phyloP scores from a whole-genome alignment of 2,888 invertebrate genomes.

The Athalia rosae region DNA sequence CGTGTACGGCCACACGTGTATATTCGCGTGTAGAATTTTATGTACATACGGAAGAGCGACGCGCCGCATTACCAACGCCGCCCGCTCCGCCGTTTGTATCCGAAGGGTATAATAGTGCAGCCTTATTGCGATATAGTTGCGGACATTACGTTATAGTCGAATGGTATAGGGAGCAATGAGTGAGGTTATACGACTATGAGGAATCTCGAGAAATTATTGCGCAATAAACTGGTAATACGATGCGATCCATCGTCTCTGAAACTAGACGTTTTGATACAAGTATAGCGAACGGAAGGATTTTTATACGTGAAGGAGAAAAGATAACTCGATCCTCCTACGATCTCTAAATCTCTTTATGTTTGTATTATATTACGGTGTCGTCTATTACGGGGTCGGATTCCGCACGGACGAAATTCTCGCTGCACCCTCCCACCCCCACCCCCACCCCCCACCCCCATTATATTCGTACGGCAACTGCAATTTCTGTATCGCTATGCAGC shows the following conservation, averaged over 20 bases:
- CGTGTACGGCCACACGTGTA: neutral
- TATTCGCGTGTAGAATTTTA: constrained; percentile 18
- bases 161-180: constrained; percentile 13
- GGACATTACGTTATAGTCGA: constrained; percentile 5
- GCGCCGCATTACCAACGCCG: neutral
- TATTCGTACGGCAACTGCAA: neutral
- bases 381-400: neutral
- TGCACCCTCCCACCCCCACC: constrained; percentile 3
- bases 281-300: neutral
- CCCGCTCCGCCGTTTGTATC: too few relatives aligned
- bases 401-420: neutral
- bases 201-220: constrained; percentile 44
- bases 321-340: constrained; percentile 41
- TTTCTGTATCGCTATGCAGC: neutral
- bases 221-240: constrained; percentile 43
- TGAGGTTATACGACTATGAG: constrained; percentile 1
- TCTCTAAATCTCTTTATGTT: constrained; percentile 29
- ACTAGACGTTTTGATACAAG: neutral
- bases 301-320: constrained; percentile 19
- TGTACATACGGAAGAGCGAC: neutral
- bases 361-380: constrained; percentile 25
- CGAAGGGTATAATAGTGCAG: neutral
- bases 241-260: constrained; percentile 38
- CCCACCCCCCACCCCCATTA: neutral
- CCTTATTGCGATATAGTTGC: neutral